phyloP scores from a whole-genome alignment of 2,797 vertebrate species.

The Philypnodon macrostomus region DNA sequence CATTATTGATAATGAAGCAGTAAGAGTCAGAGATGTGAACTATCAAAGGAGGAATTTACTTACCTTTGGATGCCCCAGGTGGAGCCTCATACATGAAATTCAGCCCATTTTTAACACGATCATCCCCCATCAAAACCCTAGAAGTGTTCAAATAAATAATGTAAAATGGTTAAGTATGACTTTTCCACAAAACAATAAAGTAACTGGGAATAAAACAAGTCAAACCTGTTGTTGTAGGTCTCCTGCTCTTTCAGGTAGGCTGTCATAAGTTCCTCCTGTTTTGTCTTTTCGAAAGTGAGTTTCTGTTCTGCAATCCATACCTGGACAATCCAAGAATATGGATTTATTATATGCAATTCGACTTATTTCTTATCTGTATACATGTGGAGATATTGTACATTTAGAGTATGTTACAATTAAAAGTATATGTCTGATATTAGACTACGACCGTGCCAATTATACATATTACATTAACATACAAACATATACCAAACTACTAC shows the following conservation, averaged over 20 bases:
- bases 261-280: conserved; percentile 97
- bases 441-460: no score
- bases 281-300: conserved; percentile 93
- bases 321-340: conserved; percentile 59
- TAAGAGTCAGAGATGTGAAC: neutral
- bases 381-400: no score
- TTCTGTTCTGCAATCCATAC: conserved; percentile 99
- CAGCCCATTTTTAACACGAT: conserved; percentile 96
- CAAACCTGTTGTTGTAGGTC: conserved; percentile 93
- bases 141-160: conserved; percentile 7
- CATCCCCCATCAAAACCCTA: conserved; percentile 97
- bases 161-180: no score
- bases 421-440: no score
- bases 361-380: no score
- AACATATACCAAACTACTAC: no score
- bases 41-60: neutral
- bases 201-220: neutral
- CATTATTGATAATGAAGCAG: neutral
- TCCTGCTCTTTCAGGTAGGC: conserved; percentile 98
- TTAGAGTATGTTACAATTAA: no score
- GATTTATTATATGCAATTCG: no score
- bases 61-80: conserved; percentile 97
- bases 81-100: conserved; percentile 99
- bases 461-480: no score
- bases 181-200: no score